Evolutionary conservation across 2,888 invertebrate genomes (phyloP).

Genomic region (Anodontia alba): DNA sequence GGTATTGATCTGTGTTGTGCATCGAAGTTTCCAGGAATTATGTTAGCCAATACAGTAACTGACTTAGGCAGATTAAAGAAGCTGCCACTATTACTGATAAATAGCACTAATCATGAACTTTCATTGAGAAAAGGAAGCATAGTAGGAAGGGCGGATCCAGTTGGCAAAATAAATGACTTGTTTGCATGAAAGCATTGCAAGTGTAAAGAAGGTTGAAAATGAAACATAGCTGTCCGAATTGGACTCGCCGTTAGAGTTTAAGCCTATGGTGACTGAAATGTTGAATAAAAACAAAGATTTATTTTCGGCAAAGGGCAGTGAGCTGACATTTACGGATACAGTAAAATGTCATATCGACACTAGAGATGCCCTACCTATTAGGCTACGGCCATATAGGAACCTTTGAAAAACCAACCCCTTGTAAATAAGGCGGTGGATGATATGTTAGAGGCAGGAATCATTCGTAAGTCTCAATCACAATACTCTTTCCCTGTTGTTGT

Average conservation of each 20-base stretch:
- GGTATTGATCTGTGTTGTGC: not conserved
- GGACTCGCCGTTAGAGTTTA: conserved; percentile 1
- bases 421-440: not conserved
- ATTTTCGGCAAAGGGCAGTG: too few species aligned
- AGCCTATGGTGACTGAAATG: too few species aligned
- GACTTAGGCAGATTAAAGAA: not conserved
- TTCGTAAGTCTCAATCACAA: not conserved
- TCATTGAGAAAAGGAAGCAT: conserved; percentile 1
- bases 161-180: not conserved
- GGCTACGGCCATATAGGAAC: too few species aligned
- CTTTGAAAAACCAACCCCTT: not conserved
- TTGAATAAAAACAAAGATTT: too few species aligned
- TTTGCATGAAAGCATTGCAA: not conserved
- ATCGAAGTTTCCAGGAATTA: not conserved
- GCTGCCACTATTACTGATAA: not conserved
- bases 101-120: not conserved
- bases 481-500: too few species aligned
- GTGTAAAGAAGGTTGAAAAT: not conserved
- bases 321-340: too few species aligned
- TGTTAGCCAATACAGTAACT: not conserved
- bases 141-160: conserved; percentile 2
- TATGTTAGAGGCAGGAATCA: not conserved
- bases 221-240: not conserved
- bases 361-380: too few species aligned
- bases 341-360: too few species aligned